phyloP scores from a whole-genome alignment of 2,797 vertebrate genomes.

The Loriculus beryllinus region DNA sequence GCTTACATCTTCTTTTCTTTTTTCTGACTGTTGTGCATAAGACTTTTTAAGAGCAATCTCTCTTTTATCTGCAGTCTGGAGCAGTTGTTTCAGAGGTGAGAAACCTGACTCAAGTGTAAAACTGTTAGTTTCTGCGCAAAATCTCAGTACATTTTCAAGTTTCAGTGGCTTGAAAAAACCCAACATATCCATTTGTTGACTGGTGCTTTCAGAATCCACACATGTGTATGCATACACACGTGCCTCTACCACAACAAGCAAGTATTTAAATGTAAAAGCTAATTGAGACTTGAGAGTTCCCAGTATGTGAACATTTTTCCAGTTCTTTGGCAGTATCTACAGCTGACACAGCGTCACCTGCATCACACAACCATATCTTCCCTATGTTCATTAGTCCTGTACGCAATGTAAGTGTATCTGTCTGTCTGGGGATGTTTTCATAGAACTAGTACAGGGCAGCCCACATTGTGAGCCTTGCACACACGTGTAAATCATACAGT shows the following conservation, averaged over 20 bases:
- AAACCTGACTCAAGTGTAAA: neutral
- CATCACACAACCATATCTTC: neutral
- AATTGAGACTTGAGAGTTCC: neutral
- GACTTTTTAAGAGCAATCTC: neutral
- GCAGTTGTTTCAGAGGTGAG: neutral
- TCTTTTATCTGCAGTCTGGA: neutral
- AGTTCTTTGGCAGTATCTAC: neutral
- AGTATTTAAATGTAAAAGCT: neutral
- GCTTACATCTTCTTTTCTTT: neutral
- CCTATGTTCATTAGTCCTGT: neutral
- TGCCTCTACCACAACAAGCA: neutral
- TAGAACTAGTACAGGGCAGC: neutral
- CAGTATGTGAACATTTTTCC: neutral
- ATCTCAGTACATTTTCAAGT: neutral
- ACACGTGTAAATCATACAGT: neutral
- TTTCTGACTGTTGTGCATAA: neutral
- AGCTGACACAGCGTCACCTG: neutral
- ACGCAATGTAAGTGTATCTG: neutral
- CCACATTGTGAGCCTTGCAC: neutral
- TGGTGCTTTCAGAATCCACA: neutral
- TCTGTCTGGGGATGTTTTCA: neutral
- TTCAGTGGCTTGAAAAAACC: neutral
- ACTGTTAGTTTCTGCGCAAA: neutral
- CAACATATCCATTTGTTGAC: neutral
- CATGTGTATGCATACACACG: rapidly evolving